Percentiles rank a stretch among this genome's conserved stretches.
These are phyloP conservation scores for Leptinotarsa defecta DNA, from an alignment of 1,140 invertebrate species.

Conservation along the genomic window DNA sequence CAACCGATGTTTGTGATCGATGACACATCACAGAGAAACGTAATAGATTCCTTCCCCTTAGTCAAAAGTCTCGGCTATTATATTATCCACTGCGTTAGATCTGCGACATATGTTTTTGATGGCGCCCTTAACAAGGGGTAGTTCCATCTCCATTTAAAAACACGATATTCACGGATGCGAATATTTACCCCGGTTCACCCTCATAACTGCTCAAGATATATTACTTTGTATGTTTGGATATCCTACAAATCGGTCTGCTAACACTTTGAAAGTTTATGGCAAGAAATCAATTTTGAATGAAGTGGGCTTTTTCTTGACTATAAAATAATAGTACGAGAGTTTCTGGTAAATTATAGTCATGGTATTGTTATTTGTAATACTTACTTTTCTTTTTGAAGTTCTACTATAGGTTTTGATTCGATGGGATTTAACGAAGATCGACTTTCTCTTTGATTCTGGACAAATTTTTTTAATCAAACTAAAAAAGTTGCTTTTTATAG, in stretches of 20 bases:
- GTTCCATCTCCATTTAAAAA: constrained; percentile 34
- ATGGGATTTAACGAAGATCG: too few relatives aligned
- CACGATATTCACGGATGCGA: constrained; percentile 27
- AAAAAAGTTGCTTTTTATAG: too few relatives aligned
- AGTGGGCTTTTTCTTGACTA: background rate
- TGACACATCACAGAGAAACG: constrained; percentile 35
- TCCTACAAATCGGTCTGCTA: constrained; percentile 36
- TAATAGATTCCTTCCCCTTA: constrained; percentile 44
- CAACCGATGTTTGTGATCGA: constrained; percentile 43
- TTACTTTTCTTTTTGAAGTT: too few relatives aligned
- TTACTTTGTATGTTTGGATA: constrained; percentile 43
- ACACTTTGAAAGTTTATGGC: constrained; percentile 1
- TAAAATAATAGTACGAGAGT: background rate
- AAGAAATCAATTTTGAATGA: constrained; percentile 16
- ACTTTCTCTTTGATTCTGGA: too few relatives aligned
- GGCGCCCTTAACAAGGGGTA: constrained; percentile 48
- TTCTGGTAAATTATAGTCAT: background rate
- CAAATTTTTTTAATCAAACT: too few relatives aligned
- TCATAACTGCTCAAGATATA: constrained; percentile 43
- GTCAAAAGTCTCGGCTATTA: constrained; percentile 39
- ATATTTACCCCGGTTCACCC: constrained; percentile 26
- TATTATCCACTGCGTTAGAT: constrained; percentile 54
- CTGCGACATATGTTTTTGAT: constrained; percentile 53
- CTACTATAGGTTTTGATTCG: too few relatives aligned
- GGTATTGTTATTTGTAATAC: too few relatives aligned